A percentile compares a stretch with the other conserved stretches of the same genome.
Evolutionary conservation across 2,797 vertebrate genomes (phyloP).

Genomic region (Erethizon dorsatum): DNA sequence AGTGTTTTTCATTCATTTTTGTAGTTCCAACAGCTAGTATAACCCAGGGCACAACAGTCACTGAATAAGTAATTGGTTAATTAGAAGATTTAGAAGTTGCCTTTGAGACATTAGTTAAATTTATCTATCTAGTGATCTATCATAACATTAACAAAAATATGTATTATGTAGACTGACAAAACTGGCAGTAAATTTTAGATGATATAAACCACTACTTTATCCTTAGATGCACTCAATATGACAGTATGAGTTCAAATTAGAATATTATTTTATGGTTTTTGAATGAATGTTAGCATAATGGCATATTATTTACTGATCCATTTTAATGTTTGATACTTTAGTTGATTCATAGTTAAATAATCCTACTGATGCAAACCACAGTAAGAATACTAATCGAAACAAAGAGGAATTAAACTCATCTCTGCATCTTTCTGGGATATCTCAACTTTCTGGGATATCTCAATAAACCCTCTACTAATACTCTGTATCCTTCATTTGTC

Average conservation of each 20-base stretch:
- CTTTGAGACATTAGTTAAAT: background rate
- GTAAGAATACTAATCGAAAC: background rate
- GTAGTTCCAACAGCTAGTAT: background rate
- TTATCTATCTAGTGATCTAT: background rate
- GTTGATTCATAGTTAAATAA: background rate
- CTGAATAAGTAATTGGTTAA: background rate
- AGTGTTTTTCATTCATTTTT: background rate
- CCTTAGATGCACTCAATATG: background rate
- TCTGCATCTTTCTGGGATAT: background rate
- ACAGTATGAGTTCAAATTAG: background rate
- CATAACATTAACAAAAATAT: background rate
- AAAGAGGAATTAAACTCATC: constrained; percentile 17
- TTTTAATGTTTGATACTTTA: constrained; percentile 13
- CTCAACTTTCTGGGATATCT: no score
- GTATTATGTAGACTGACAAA: constrained; percentile 17
- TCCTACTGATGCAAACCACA: background rate
- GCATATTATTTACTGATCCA: background rate
- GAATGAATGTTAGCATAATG: background rate
- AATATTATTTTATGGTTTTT: background rate
- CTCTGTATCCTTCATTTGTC: background rate
- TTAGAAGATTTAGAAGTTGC: background rate
- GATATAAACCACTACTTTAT: background rate
- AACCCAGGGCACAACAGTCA: background rate
- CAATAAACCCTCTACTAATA: background rate
- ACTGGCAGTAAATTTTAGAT: background rate